Evolutionary conservation across 2,888 invertebrate genomes (phyloP), one percentile per base, ranked within the genome.

Genomic region (Megastigmus dorsalis): DNA sequence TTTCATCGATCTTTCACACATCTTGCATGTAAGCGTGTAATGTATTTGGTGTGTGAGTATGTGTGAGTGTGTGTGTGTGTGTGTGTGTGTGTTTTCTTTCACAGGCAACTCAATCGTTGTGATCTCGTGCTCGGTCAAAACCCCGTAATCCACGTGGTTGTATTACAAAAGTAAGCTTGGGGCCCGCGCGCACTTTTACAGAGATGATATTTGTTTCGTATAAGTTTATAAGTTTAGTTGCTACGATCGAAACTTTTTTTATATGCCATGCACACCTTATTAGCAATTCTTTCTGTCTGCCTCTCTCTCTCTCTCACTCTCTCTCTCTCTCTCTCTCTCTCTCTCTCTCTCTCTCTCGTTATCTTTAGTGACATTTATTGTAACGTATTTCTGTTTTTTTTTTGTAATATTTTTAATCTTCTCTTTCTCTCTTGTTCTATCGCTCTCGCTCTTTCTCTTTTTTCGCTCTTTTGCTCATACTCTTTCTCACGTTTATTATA

Each of bases 231-330:
- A 54, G n/a, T n/a, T n/a, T 60, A 60, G 36, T 60, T 60, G 66
- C 60, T 75, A 75, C 66, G 23, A 66, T 66, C 63, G 60, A 74
- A 70, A 59, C 59, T 65, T 74, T 69, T 59, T 65, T 50, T 41
- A 52, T 45, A 63, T 33, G 50, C 30, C 62, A 41, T 50, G 28
- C 55, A 38, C 38, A 30, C 63, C 30, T 0, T 54, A n/a, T 5
- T 7, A 41, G 23, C n/a, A n/a, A 43, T 36, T 36, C 36, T 45
- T 7, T 45, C 5, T 28, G 18, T 26, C 36, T 36, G 28, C 23
- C 13, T 43, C 18, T 30, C 13, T 45, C 54, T 20, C 43, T 55
- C 28, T 48, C 55, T 50, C 63, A 52, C 48, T 54, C 71, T 77
- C 45, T 67, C 73, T 68, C 50, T 41, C 63, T 62, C 38, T 48